Evolutionary conservation across 2,797 vertebrate genomes (phyloP).

Genomic region (Acrossocheilus fasciatus): DNA sequence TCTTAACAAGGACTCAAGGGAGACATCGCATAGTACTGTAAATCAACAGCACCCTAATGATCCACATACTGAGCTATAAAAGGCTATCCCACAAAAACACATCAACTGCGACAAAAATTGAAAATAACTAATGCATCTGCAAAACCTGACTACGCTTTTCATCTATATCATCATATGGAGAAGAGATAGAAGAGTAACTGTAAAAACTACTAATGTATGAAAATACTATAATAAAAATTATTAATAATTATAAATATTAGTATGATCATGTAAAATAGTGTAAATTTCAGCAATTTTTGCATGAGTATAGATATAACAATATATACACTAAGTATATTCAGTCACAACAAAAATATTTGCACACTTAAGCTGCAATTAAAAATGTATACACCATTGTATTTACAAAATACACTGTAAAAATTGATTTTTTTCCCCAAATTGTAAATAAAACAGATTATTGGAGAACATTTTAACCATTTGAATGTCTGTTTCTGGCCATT

Average conservation of each 20-base stretch:
- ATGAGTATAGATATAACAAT: neutral
- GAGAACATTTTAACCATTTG: too few species aligned
- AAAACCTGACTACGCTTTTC: neutral
- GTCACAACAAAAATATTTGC: neutral
- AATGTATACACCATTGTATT: neutral
- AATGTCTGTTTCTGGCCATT: too few species aligned
- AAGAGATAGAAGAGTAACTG: neutral
- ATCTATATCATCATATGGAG: neutral
- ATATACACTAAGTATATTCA: neutral
- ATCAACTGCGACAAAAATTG: neutral
- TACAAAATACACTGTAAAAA: too few species aligned
- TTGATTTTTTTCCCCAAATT: too few species aligned
- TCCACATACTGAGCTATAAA: neutral
- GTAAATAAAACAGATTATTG: too few species aligned
- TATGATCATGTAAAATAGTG: neutral
- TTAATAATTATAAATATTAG: neutral
- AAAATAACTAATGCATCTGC: neutral
- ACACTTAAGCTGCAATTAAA: neutral
- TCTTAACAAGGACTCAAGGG: conserved; percentile 41
- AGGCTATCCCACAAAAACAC: neutral
- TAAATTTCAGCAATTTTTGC: neutral
- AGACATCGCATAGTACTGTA: neutral
- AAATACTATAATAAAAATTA: neutral
- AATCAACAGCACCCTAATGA: conserved; percentile 27
- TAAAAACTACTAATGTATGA: neutral